Conservation (phyloP, 2,113 vertebrate species). For the Brachypteracias leptosomus region DNA sequence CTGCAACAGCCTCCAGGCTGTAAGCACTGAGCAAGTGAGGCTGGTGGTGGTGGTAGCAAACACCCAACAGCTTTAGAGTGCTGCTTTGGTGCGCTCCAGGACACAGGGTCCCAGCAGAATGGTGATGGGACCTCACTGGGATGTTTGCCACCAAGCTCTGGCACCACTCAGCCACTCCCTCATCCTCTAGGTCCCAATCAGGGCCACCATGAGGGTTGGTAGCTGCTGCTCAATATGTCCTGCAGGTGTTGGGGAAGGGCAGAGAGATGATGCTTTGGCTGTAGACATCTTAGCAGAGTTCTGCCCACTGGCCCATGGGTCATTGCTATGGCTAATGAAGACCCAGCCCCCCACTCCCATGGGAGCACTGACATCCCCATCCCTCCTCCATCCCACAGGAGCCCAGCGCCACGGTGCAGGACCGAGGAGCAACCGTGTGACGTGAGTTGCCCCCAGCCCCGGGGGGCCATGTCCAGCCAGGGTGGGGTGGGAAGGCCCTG, state of each 20-base stretch:
- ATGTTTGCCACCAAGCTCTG: background rate
- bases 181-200: background rate
- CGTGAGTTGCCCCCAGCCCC: constrained; percentile 4
- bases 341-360: fast-evolving
- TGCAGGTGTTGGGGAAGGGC: background rate
- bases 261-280: background rate
- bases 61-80: background rate
- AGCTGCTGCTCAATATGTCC: background rate
- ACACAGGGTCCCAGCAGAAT: fast-evolving
- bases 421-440: constrained; percentile 47
- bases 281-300: fast-evolving
- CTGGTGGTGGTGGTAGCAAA: background rate
- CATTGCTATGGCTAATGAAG: background rate
- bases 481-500: background rate
- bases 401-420: background rate
- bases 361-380: background rate
- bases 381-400: constrained; percentile 29
- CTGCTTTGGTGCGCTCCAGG: background rate
- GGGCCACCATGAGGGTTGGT: fast-evolving
- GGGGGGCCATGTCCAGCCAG: background rate
- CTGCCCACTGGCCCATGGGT: background rate
- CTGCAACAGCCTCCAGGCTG: background rate
- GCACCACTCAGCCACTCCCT: fast-evolving
- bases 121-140: background rate
- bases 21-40: background rate